Conservation (phyloP, 1,140 invertebrate species). For the Bursaphelenchus mucronatus region DNA sequence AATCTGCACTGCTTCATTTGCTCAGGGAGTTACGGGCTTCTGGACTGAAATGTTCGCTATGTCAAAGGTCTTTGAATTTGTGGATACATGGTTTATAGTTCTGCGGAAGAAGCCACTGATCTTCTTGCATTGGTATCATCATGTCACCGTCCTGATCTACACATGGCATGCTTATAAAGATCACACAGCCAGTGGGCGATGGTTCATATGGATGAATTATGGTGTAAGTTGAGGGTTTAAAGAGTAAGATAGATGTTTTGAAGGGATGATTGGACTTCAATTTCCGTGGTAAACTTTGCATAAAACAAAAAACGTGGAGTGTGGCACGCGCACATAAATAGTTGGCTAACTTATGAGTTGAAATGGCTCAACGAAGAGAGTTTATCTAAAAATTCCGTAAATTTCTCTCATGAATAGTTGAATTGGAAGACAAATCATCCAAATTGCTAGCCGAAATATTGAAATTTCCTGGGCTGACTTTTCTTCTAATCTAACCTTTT, state of each 20-base stretch:
- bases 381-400: conserved; percentile 64
- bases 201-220: conserved; percentile 99
- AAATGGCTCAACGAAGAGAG: no score
- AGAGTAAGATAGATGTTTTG: conserved; percentile 34
- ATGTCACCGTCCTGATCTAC: conserved; percentile 77
- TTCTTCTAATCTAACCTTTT: no score
- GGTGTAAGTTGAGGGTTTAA: conserved; percentile 71
- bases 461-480: no score
- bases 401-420: no score
- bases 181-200: conserved; percentile 86
- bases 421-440: no score
- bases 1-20: conserved; percentile 68
- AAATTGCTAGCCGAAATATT: no score
- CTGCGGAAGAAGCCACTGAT: conserved; percentile 56
- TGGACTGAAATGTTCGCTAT: conserved; percentile 70
- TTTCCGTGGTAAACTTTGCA: no score
- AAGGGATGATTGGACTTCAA: not conserved
- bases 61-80: conserved; percentile 66
- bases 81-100: conserved; percentile 59
- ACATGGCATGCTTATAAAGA: conserved; percentile 95
- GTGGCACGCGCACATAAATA: conserved; percentile 63
- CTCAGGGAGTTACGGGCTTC: conserved; percentile 77
- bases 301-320: not conserved
- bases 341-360: no score
- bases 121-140: conserved; percentile 71